Evolutionary conservation across 2,888 invertebrate species (phyloP).

Genomic region (Ashinkailepas kermadecensis): DNA sequence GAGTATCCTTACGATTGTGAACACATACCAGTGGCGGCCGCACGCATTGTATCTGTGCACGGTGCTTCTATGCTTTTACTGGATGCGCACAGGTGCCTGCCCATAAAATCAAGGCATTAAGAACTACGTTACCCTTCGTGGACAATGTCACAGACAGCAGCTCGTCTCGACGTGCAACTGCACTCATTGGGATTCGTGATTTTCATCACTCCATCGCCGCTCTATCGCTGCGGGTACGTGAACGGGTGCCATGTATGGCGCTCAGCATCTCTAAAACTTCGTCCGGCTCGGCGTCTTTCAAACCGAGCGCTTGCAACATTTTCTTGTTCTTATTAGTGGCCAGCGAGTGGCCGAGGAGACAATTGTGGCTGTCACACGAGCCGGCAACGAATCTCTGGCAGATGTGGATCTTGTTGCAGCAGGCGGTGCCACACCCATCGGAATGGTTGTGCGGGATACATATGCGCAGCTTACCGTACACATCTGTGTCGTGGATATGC

Average conservation of each 20-base stretch:
- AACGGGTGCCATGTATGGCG: neutral
- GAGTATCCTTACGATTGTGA: too few species aligned
- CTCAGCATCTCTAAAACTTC: neutral
- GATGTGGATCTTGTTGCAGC: neutral
- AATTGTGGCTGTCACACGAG: neutral
- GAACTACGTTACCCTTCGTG: too few species aligned
- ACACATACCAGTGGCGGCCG: too few species aligned
- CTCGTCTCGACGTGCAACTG: too few species aligned
- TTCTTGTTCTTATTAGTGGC: neutral
- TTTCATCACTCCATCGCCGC: too few species aligned
- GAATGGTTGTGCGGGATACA: neutral
- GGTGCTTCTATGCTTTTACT: too few species aligned
- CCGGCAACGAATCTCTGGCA: neutral
- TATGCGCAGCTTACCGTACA: neutral
- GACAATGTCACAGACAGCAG: too few species aligned
- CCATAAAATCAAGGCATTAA: too few species aligned
- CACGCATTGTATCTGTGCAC: too few species aligned
- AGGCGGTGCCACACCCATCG: neutral
- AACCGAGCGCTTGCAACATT: neutral
- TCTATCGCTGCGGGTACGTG: too few species aligned
- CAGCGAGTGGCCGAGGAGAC: neutral
- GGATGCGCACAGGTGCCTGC: too few species aligned
- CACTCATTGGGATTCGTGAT: too few species aligned
- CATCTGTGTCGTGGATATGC: neutral
- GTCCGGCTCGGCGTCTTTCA: neutral